Percentiles rank a stretch among this genome's conserved stretches.
phyloP scores from a whole-genome alignment of 2,797 vertebrate species.

The Botia almorhae region DNA sequence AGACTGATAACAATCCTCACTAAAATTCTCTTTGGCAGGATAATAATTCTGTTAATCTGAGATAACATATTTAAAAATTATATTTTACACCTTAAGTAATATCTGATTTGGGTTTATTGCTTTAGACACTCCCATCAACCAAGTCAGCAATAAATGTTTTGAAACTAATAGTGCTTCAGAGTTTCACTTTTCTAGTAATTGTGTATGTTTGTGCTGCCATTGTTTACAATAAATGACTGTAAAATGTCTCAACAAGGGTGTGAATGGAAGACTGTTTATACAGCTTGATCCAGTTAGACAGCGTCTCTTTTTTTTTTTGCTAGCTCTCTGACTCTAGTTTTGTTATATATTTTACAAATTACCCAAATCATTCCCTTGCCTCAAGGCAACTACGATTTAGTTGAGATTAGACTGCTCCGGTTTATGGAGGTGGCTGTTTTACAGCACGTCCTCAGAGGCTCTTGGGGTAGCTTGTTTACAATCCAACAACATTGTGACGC shows the following conservation, averaged over 20 bases:
- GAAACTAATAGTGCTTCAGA: not conserved
- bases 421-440: conserved; percentile 12
- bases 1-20: conserved; percentile 49
- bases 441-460: not conserved
- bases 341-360: conserved; percentile 11
- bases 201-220: conserved; percentile 2
- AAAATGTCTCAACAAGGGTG: conserved; percentile 28
- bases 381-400: not conserved
- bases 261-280: conserved; percentile 33
- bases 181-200: conserved; percentile 27
- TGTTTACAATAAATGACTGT: conserved; percentile 9
- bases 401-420: not conserved
- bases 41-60: conserved; percentile 68
- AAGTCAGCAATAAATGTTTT: conserved; percentile 13
- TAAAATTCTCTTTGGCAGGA: conserved; percentile 29
- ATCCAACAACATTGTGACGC: conserved; percentile 48
- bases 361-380: conserved; percentile 13
- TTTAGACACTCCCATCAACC: conserved; percentile 22
- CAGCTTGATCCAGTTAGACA: conserved; percentile 4
- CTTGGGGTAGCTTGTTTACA: conserved; percentile 60
- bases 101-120: conserved; percentile 27
- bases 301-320: conserved; percentile 3
- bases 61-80: conserved; percentile 68
- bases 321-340: conserved; percentile 42
- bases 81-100: conserved; percentile 37